A percentile compares a stretch with the other conserved stretches of the same genome.
Evolutionary conservation across 1,140 invertebrate genomes (phyloP).

Genomic region (Drosophila saltans): DNA sequence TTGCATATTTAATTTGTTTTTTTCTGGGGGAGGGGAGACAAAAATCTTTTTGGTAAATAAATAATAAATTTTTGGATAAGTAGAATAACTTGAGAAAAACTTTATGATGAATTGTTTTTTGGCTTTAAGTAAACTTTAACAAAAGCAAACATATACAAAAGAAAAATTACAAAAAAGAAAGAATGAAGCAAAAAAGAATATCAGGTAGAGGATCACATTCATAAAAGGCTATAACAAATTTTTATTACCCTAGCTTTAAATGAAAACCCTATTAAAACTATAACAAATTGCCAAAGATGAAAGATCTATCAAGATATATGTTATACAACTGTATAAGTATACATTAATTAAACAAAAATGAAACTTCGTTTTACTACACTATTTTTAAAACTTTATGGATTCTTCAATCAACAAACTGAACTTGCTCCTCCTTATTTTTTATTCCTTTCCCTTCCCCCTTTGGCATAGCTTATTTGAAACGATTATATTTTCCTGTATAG

Average conservation of each 20-base stretch:
- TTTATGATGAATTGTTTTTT: conserved; percentile 16
- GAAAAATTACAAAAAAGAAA: not conserved
- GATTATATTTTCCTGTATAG: not conserved
- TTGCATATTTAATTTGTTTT: conserved; percentile 67
- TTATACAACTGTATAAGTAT: too few relatives aligned
- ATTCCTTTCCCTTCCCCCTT: too few relatives aligned
- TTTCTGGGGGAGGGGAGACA: conserved; percentile 22
- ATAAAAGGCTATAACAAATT: too few relatives aligned
- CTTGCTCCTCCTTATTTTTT: too few relatives aligned
- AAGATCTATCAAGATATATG: too few relatives aligned
- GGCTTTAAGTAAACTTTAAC: conserved; percentile 10
- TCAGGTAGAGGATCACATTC: too few relatives aligned
- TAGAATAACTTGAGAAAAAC: conserved; percentile 12
- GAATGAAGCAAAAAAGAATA: not conserved
- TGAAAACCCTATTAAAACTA: too few relatives aligned
- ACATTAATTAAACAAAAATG: too few relatives aligned
- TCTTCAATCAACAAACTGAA: too few relatives aligned
- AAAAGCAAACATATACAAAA: not conserved
- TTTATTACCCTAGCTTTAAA: too few relatives aligned
- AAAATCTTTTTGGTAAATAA: conserved; percentile 24
- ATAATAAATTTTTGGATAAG: conserved; percentile 27
- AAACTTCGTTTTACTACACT: too few relatives aligned
- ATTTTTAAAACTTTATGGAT: too few relatives aligned
- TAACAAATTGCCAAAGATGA: not conserved
- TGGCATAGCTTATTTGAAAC: not conserved